Conservation (phyloP, 2,113 vertebrate species). For the Corythaixoides concolor region DNA sequence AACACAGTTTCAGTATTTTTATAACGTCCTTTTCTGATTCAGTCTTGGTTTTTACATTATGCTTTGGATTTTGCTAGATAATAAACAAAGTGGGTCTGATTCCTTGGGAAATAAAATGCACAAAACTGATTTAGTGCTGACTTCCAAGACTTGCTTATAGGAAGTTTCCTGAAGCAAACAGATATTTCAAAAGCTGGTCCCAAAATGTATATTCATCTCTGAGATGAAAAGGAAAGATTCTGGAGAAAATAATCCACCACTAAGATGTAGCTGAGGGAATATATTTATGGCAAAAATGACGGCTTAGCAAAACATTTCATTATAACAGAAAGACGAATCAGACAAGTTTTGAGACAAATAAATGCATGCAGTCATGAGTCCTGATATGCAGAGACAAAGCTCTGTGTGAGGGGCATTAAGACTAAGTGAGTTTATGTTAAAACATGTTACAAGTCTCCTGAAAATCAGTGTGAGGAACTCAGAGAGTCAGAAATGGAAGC, state of each 20-base stretch:
- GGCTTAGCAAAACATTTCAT: background rate
- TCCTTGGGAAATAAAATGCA: constrained; percentile 42
- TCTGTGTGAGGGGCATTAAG: background rate
- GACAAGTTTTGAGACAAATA: background rate
- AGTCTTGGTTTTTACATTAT: background rate
- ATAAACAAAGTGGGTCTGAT: constrained; percentile 20
- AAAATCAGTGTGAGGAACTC: background rate
- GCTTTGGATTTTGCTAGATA: background rate
- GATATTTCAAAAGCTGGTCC: background rate
- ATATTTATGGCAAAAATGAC: background rate
- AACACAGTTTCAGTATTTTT: background rate
- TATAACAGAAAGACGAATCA: background rate
- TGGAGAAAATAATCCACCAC: background rate
- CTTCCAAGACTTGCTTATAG: background rate
- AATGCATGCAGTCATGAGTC: background rate
- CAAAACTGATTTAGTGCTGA: background rate
- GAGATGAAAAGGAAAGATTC: background rate
- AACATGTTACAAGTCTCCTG: background rate
- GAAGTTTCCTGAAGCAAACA: constrained; percentile 9
- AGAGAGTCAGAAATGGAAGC: background rate
- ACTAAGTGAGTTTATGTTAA: background rate
- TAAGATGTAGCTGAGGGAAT: background rate
- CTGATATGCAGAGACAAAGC: background rate
- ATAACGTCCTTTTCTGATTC: background rate
- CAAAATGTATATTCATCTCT: background rate